These are phyloP conservation scores for Melanotus villosus DNA, from an alignment of 2,888 invertebrate species.

Conservation along the genomic window DNA sequence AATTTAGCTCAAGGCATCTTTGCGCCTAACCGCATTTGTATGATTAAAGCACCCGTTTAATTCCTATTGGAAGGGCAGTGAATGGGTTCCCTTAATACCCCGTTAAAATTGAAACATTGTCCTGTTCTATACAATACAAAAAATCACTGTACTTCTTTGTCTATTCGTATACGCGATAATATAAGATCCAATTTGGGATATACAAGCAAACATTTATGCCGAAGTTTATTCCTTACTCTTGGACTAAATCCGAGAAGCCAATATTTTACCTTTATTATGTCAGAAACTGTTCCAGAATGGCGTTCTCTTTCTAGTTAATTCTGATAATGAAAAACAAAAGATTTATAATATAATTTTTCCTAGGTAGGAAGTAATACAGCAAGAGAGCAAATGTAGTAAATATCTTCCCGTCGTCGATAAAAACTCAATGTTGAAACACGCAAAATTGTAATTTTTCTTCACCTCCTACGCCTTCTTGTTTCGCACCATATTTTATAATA, in stretches of 20 bases:
- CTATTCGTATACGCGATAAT: no score
- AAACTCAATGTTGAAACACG: conserved; percentile 38
- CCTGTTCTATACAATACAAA: no score
- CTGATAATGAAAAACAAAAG: conserved; percentile 23
- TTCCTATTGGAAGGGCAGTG: neutral
- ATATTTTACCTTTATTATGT: conserved; percentile 18
- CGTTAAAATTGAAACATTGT: no score
- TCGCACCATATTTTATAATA: conserved; percentile 36
- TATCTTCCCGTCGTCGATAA: conserved; percentile 36
- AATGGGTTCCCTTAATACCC: neutral
- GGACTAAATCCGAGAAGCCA: conserved; percentile 3
- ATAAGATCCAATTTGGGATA: no score
- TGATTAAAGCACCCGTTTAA: conserved; percentile 13
- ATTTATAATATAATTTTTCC: conserved; percentile 29
- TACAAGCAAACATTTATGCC: no score
- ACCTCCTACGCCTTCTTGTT: conserved; percentile 39
- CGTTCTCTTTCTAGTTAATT: conserved; percentile 13
- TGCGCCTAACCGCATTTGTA: conserved; percentile 20
- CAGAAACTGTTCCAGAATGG: conserved; percentile 9
- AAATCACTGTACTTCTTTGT: no score
- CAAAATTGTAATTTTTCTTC: conserved; percentile 44
- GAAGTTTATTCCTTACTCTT: neutral
- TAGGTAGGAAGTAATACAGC: conserved; percentile 26
- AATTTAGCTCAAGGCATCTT: conserved; percentile 36
- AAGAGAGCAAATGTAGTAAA: conserved; percentile 36